A percentile compares a stretch with the other conserved stretches of the same genome.
phyloP scores from a whole-genome alignment of 2,113 vertebrate genomes.

The Dasyurus viverrinus region DNA sequence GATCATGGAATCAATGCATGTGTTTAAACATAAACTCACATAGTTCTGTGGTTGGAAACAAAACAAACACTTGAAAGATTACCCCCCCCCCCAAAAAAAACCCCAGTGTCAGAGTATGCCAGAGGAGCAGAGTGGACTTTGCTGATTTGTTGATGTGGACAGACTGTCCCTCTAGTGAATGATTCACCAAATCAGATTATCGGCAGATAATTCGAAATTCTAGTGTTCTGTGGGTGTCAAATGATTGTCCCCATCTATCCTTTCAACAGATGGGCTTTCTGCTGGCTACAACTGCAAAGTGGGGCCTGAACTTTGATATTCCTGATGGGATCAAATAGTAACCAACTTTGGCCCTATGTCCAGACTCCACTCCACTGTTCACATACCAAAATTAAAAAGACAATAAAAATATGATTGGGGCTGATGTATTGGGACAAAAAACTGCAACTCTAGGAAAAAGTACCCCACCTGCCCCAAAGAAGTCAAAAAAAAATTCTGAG shows the following conservation, averaged over 20 bases:
- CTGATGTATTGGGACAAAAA: slow-evolving; percentile 53
- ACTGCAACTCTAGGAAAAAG: slow-evolving; percentile 47
- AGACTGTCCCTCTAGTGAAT: slow-evolving; percentile 58
- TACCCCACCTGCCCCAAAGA: slow-evolving; percentile 13
- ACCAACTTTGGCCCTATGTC: slow-evolving; percentile 20
- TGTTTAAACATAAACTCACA: slow-evolving; percentile 24
- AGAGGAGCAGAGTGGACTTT: slow-evolving; percentile 30
- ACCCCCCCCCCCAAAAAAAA: not conserved
- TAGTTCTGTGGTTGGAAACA: not conserved
- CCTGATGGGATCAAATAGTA: slow-evolving; percentile 39
- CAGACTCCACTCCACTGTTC: slow-evolving; percentile 64
- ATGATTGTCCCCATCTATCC: not conserved
- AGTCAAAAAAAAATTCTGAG: slow-evolving; percentile 51
- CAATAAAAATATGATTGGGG: slow-evolving; percentile 64
- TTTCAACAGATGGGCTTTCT: slow-evolving; percentile 37
- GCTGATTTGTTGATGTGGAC: slow-evolving; percentile 61
- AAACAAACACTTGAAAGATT: not conserved
- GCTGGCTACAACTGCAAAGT: slow-evolving; percentile 44
- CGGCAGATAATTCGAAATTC: slow-evolving; percentile 70
- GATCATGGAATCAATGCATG: not conserved
- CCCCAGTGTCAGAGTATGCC: not conserved
- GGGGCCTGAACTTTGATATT: slow-evolving; percentile 45
- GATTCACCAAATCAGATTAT: slow-evolving; percentile 69
- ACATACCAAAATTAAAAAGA: slow-evolving; percentile 60
- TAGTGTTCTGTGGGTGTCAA: slow-evolving; percentile 45